Conservation (phyloP, 2,888 invertebrate species). For the Hirtodrosophila histrioides region DNA sequence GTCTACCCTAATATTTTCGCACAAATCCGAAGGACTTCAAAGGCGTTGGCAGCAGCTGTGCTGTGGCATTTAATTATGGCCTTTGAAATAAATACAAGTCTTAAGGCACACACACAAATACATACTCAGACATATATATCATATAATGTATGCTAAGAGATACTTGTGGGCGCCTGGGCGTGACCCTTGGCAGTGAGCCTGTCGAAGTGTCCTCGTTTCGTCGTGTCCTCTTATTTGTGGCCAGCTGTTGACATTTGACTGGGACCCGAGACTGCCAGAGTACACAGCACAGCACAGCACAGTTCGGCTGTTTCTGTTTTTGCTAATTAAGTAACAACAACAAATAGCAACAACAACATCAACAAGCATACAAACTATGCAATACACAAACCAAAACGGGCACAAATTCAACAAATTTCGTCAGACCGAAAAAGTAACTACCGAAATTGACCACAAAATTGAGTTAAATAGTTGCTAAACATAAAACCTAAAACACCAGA, state of each 20-base stretch:
- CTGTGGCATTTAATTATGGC: slow-evolving; percentile 68
- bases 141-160: slow-evolving; percentile 2
- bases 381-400: slow-evolving; percentile 20
- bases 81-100: slow-evolving; percentile 48
- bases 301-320: slow-evolving; percentile 16
- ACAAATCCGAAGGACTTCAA: slow-evolving; percentile 52
- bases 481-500: slow-evolving; percentile 9
- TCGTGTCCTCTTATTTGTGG: slow-evolving; percentile 27
- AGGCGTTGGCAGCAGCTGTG: slow-evolving; percentile 57
- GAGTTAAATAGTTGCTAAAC: slow-evolving; percentile 28
- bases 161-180: slow-evolving; percentile 51
- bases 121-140: slow-evolving; percentile 11
- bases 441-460: slow-evolving; percentile 54
- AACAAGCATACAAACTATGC: slow-evolving; percentile 27
- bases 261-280: slow-evolving; percentile 30
- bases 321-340: slow-evolving; percentile 65
- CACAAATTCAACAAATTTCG: slow-evolving; percentile 18
- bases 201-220: slow-evolving; percentile 43
- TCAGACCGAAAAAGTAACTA: slow-evolving; percentile 3
- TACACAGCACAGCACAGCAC: slow-evolving; percentile 14
- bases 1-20: slow-evolving; percentile 11
- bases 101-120: slow-evolving; percentile 15
- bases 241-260: slow-evolving; percentile 72
- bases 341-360: slow-evolving; percentile 1
- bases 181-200: slow-evolving; percentile 40